These are phyloP conservation scores for Prunella fulvescens DNA, from an alignment of 2,113 vertebrate species.

Conservation along the genomic window DNA sequence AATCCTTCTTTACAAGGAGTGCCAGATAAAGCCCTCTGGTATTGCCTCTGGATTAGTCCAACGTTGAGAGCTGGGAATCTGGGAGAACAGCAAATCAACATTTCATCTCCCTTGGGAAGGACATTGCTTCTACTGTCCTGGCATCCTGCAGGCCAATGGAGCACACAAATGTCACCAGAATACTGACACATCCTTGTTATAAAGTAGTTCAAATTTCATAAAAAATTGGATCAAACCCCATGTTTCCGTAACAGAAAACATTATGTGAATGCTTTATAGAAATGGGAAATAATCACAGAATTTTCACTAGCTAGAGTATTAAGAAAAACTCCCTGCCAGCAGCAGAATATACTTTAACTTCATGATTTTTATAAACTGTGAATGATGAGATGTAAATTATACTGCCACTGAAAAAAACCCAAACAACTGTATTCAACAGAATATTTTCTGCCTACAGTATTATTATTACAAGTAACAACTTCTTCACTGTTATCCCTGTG, in stretches of 20 bases:
- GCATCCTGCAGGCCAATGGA: neutral
- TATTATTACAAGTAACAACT: neutral
- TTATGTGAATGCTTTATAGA: neutral
- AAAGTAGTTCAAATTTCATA: neutral
- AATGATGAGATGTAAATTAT: slow-evolving; percentile 11
- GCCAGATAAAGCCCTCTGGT: neutral
- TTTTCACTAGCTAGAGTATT: neutral
- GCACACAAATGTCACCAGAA: neutral
- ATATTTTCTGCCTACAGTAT: neutral
- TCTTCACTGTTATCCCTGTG: neutral
- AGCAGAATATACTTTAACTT: neutral
- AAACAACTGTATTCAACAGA: neutral
- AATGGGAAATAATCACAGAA: neutral
- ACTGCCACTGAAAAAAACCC: neutral
- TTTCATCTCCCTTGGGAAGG: neutral
- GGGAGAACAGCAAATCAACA: rapidly evolving
- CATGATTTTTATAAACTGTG: neutral
- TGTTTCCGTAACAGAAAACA: neutral
- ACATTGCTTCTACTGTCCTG: neutral
- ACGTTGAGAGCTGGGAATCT: neutral
- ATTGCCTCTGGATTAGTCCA: neutral
- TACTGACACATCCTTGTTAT: neutral
- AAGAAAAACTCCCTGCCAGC: neutral
- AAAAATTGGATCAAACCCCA: neutral
- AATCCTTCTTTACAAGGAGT: neutral